Evolutionary conservation across 2,888 invertebrate species (phyloP).

Genomic region (Stramonita haemastoma): DNA sequence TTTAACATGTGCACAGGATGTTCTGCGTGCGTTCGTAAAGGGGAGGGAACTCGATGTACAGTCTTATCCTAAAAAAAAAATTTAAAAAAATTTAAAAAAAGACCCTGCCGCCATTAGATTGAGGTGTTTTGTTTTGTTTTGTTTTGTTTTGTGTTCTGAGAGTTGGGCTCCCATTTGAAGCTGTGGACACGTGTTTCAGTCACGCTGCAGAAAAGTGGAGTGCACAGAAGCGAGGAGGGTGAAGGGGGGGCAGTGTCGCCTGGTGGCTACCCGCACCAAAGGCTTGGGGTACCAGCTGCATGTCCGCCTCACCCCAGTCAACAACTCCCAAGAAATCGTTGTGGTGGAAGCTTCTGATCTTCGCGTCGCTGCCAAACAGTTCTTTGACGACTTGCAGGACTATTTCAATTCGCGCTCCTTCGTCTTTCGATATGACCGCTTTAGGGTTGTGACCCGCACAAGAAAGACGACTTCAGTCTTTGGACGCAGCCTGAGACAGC

Average conservation of each 20-base stretch:
- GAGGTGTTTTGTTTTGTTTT: too few species aligned
- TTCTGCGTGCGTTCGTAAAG: too few species aligned
- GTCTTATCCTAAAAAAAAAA: too few species aligned
- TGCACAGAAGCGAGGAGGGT: neutral
- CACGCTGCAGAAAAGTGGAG: neutral
- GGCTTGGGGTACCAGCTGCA: conserved; percentile 20
- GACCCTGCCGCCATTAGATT: too few species aligned
- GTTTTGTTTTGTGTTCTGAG: too few species aligned
- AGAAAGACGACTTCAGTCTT: too few species aligned
- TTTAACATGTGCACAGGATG: too few species aligned
- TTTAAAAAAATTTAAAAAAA: too few species aligned
- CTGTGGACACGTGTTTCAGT: neutral
- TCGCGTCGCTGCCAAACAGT: neutral
- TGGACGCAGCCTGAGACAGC: neutral
- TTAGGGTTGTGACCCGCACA: neutral
- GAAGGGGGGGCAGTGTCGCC: neutral
- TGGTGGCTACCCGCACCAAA: neutral
- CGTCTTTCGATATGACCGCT: neutral
- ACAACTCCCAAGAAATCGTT: neutral
- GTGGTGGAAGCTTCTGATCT: neutral
- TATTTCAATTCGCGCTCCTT: neutral
- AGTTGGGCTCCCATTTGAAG: too few species aligned
- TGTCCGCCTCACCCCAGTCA: neutral
- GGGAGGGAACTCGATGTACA: too few species aligned
- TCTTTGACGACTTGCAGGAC: too few species aligned